phyloP scores from a whole-genome alignment of 2,797 vertebrate species.

The Echiichthys vipera region DNA sequence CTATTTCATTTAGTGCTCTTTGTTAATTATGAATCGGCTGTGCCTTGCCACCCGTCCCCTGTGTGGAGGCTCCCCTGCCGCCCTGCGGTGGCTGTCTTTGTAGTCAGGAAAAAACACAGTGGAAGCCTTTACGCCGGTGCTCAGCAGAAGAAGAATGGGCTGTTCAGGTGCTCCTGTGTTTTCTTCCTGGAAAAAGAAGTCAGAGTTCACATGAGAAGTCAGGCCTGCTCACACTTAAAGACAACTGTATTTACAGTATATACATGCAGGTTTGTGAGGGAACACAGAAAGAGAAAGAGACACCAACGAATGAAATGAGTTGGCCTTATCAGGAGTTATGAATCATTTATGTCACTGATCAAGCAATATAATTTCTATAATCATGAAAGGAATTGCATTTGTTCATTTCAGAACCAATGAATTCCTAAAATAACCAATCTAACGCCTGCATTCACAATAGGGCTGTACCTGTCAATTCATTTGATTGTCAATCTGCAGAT shows the following conservation, averaged over 20 bases:
- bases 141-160: not conserved
- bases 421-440: not conserved
- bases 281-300: not conserved
- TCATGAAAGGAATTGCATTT: no score
- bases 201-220: constrained; percentile 23
- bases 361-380: no score
- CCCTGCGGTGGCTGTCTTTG: constrained; percentile 44
- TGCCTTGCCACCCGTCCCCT: constrained; percentile 38
- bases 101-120: constrained; percentile 26
- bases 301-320: not conserved
- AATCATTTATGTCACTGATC: not conserved
- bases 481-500: not conserved
- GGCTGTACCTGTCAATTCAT: not conserved
- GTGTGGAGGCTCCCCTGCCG: constrained; percentile 42
- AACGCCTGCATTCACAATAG: no score
- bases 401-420: no score
- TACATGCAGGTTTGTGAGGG: not conserved
- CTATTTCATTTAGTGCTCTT: constrained; percentile 46
- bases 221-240: not conserved
- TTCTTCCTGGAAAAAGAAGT: constrained; percentile 5
- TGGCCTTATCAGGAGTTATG: not conserved
- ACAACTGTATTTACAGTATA: not conserved
- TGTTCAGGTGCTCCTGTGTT: not conserved
- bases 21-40: constrained; percentile 57
- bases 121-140: not conserved